phyloP scores from a whole-genome alignment of 2,888 invertebrate genomes.

The Palloptera scutellata region DNA sequence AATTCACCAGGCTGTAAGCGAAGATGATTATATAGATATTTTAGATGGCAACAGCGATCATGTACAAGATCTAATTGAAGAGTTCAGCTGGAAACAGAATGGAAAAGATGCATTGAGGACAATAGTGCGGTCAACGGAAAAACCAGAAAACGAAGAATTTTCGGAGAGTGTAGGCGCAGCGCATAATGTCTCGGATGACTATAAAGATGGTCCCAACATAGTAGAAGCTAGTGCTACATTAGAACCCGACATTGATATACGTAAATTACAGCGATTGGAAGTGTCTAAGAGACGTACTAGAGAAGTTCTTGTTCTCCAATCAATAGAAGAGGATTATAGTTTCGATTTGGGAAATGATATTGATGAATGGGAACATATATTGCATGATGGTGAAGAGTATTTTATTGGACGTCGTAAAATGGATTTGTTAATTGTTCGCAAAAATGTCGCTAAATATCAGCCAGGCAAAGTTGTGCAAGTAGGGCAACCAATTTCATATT shows the following conservation, averaged over 20 bases:
- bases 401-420: constrained; percentile 52
- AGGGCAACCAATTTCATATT: constrained; percentile 39
- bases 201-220: constrained; percentile 45
- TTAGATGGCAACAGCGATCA: constrained; percentile 31
- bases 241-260: constrained; percentile 44
- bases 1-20: constrained; percentile 40
- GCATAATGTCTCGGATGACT: background rate
- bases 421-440: constrained; percentile 48
- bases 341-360: constrained; percentile 53
- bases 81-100: constrained; percentile 32
- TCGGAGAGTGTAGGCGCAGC: constrained; percentile 21
- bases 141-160: background rate
- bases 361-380: constrained; percentile 53
- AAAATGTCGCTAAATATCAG: constrained; percentile 41
- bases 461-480: constrained; percentile 37
- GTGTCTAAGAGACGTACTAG: constrained; percentile 52
- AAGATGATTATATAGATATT: background rate
- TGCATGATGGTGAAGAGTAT: constrained; percentile 48
- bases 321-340: constrained; percentile 54
- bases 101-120: constrained; percentile 31
- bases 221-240: constrained; percentile 45
- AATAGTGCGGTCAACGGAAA: constrained; percentile 25
- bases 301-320: constrained; percentile 54
- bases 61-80: constrained; percentile 36
- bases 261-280: constrained; percentile 50